These are phyloP conservation scores for Oryzias woworae DNA, from an alignment of 2,113 vertebrate genomes.

Conservation along the genomic window DNA sequence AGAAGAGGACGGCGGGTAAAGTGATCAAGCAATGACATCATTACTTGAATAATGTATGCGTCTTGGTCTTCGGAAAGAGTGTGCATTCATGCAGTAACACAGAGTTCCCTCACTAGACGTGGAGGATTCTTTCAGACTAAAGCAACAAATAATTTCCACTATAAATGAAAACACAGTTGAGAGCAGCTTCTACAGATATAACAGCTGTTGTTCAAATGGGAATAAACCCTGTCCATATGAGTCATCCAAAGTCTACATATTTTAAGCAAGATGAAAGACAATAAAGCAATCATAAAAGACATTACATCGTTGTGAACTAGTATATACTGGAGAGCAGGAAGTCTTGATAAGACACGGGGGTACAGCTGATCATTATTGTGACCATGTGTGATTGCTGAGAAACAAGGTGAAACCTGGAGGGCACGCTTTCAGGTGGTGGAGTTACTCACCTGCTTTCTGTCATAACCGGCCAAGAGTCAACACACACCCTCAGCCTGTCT, in stretches of 20 bases:
- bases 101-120: conserved; percentile 61
- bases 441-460: conserved; percentile 40
- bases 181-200: conserved; percentile 1
- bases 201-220: background rate
- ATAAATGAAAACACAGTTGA: conserved; percentile 43
- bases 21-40: conserved; percentile 74
- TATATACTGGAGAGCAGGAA: conserved; percentile 42
- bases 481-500: conserved; percentile 42
- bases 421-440: conserved; percentile 35
- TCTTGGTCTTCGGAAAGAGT: conserved; percentile 23
- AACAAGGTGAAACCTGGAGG: conserved; percentile 24
- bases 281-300: conserved; percentile 25
- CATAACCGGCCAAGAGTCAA: background rate
- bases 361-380: conserved; percentile 27
- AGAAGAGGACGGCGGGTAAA: conserved; percentile 54
- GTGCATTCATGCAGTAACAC: conserved; percentile 46
- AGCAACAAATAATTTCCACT: conserved; percentile 57
- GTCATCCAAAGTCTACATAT: conserved; percentile 14
- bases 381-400: conserved; percentile 24
- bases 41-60: conserved; percentile 38
- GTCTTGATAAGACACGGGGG: conserved; percentile 31
- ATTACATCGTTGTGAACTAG: conserved; percentile 45
- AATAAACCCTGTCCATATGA: conserved; percentile 28
- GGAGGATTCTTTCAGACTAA: conserved; percentile 50
- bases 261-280: conserved; percentile 1